Evolutionary conservation across 2,888 invertebrate species (phyloP).

Genomic region (Oxyscelio sp.): DNA sequence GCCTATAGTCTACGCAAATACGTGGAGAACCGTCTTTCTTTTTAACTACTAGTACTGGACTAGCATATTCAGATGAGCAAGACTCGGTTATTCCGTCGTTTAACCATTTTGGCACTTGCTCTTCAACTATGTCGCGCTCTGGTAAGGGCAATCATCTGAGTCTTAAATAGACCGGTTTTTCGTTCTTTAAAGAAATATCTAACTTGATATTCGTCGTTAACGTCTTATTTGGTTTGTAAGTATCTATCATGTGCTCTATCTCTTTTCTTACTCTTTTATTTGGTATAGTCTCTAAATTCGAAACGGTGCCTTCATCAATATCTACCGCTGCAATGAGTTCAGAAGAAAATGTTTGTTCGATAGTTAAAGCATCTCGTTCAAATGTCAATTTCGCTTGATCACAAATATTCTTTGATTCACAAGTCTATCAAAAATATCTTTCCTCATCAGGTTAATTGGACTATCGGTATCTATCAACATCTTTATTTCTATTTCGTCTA

Average conservation of each 20-base stretch:
- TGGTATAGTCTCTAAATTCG: background rate
- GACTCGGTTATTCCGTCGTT: conserved; percentile 7
- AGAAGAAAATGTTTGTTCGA: background rate
- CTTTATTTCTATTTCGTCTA: background rate
- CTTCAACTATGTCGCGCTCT: conserved; percentile 17
- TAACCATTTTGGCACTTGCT: conserved; percentile 6
- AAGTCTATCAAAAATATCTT: conserved; percentile 4
- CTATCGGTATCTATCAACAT: conserved; percentile 34
- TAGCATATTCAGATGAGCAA: conserved; percentile 2
- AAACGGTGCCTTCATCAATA: background rate
- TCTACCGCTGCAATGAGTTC: background rate
- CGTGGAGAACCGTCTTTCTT: too few relatives aligned
- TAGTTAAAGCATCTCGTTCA: background rate
- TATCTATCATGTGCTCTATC: background rate
- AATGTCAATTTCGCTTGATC: conserved; percentile 12
- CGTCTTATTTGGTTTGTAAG: conserved; percentile 8
- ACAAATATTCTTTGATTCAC: conserved; percentile 8
- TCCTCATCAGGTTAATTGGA: conserved; percentile 16
- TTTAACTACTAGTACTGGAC: too few relatives aligned
- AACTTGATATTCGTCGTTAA: background rate
- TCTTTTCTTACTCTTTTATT: background rate
- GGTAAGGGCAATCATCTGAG: conserved; percentile 15
- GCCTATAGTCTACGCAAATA: too few relatives aligned
- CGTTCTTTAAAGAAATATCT: background rate
- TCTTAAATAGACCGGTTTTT: conserved; percentile 18